Evolutionary conservation across 2,797 vertebrate species (phyloP), one percentile per base, ranked within the genome.

Genomic region (Cynopterus sphinx): DNA sequence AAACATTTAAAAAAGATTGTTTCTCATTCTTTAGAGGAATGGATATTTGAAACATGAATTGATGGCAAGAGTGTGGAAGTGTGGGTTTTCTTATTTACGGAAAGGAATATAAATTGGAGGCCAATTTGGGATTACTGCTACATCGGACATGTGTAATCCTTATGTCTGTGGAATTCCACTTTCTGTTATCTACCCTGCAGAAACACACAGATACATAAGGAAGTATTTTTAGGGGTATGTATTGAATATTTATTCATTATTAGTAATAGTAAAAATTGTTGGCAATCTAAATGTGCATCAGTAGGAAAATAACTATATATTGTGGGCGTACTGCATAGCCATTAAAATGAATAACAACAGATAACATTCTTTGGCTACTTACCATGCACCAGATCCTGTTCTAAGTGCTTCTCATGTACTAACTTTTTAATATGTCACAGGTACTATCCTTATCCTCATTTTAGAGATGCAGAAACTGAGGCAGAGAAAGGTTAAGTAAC

Each of bases 11-110:
- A 46, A 19, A 85, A 75, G 61, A 84, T 71, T 46, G 74, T 78
- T 92, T 88, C 28, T 90, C 28, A 1, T 71, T 88, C 85, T 95
- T 88, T 75, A 79, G 33, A 74, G 31, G 31, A 87, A 73, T 57
- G 81, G 87, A 81, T 43, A 84, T 96, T 91, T 89, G 74, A 91
- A 86, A 93, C 26, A 55, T 28, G 65, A 74, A 67, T 75, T 79
- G 78, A 86, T 70, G 51, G 63, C 21, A 59, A 89, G 68, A 78
- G 75, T 75, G 21, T 70, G 36, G 46, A 94, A 82, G 84, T 86
- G 81, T 33, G 21, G 75, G 67, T n/a, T 22, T 33, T 67, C 33
- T 75, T 7, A 16, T 49, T 88, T 19, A 41, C 55, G 57, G 78
- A 36, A 33, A 96, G 74, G 24, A 94, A 86, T 65, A 70, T 28